phyloP scores from a whole-genome alignment of 2,888 invertebrate species.

The Ormia ochracea region DNA sequence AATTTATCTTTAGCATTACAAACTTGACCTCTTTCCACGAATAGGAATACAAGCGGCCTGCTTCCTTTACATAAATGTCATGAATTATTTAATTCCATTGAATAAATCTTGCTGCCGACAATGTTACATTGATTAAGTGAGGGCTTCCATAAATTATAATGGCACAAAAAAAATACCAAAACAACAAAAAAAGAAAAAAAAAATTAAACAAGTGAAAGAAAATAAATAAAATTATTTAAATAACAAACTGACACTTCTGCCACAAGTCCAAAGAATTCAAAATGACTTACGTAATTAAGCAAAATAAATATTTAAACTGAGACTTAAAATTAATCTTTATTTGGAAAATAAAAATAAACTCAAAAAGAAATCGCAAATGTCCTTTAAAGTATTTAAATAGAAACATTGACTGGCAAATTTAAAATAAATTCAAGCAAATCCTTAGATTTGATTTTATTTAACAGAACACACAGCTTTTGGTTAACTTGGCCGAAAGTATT shows the following conservation, averaged over 20 bases:
- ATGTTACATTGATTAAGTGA: neutral
- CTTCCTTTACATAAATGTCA: too few species aligned
- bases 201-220: constrained; percentile 15
- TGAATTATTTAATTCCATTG: neutral
- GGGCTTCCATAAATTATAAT: neutral
- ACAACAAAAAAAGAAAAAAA: too few species aligned
- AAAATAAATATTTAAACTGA: neutral
- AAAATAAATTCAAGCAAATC: too few species aligned
- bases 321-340: constrained; percentile 4
- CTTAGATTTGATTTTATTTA: too few species aligned
- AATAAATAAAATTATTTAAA: constrained; percentile 11
- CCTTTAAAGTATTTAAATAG: too few species aligned
- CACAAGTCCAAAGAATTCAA: neutral
- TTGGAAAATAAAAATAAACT: constrained; percentile 27
- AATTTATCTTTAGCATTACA: too few species aligned
- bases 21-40: too few species aligned
- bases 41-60: too few species aligned
- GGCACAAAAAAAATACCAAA: constrained; percentile 9
- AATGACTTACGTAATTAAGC: neutral
- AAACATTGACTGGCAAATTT: too few species aligned
- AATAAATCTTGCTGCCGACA: neutral
- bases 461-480: too few species aligned
- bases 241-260: neutral
- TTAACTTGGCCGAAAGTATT: too few species aligned
- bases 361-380: constrained; percentile 1